phyloP scores from a whole-genome alignment of 1,140 invertebrate species.

The Magallana angulata region DNA sequence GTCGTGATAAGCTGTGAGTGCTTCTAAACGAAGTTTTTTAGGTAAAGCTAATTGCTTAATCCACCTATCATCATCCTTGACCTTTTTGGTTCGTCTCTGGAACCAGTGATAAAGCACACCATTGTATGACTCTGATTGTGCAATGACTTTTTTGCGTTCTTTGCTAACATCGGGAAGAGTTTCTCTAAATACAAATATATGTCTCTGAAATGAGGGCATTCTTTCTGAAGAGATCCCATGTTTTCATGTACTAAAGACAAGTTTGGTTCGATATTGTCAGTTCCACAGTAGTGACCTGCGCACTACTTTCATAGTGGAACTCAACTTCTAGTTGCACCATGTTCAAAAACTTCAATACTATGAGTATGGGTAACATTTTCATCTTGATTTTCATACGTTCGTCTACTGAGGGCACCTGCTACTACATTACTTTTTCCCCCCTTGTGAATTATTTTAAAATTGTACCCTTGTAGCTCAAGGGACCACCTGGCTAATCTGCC shows the following conservation, averaged over 20 bases:
- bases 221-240: constrained; percentile 38
- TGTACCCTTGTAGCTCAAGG: constrained; percentile 51
- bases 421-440: constrained; percentile 27
- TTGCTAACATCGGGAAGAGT: constrained; percentile 45
- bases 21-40: no score
- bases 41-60: background rate
- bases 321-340: background rate
- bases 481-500: constrained; percentile 53
- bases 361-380: no score
- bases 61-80: constrained; percentile 29
- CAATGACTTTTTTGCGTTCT: background rate
- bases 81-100: constrained; percentile 47
- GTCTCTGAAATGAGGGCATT: constrained; percentile 44
- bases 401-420: constrained; percentile 48
- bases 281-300: background rate
- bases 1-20: no score
- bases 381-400: background rate
- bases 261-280: background rate
- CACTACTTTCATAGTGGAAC: constrained; percentile 13
- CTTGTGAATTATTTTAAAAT: constrained; percentile 54
- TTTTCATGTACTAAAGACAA: background rate
- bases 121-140: constrained; percentile 53
- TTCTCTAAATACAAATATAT: constrained; percentile 46
- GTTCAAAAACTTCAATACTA: background rate
- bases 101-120: constrained; percentile 53